Evolutionary conservation across 2,888 invertebrate genomes (phyloP).

Genomic region (Pristionchus exspectatus): DNA sequence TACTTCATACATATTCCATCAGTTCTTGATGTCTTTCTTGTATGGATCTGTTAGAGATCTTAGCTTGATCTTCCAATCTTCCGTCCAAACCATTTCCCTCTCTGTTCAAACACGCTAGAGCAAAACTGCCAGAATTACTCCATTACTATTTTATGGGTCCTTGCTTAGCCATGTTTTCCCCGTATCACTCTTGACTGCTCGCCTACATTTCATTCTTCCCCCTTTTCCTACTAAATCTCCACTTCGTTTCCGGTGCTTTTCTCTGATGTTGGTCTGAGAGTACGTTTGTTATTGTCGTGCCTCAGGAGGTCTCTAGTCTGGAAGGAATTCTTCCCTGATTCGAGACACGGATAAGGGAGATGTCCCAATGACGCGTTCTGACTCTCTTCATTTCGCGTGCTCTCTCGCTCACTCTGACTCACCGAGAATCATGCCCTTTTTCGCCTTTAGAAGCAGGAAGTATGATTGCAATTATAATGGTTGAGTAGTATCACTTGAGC

Average conservation of each 20-base stretch:
- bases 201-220: neutral
- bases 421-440: neutral
- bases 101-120: too few species aligned
- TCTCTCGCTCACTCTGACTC: neutral
- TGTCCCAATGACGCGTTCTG: neutral
- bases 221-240: neutral
- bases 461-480: neutral
- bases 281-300: neutral
- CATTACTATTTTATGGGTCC: neutral
- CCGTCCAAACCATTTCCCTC: too few species aligned
- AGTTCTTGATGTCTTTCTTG: too few species aligned
- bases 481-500: conserved; percentile 2
- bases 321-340: neutral
- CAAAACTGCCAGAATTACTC: neutral
- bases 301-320: neutral
- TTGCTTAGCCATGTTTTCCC: neutral
- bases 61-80: too few species aligned
- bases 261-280: neutral
- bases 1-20: too few species aligned
- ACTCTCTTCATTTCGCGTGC: neutral
- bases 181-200: neutral
- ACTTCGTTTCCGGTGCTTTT: neutral
- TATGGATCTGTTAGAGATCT: too few species aligned
- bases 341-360: neutral
- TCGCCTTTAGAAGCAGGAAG: neutral